phyloP scores from a whole-genome alignment of 2,888 invertebrate genomes.

The Conchocele bisecta region DNA sequence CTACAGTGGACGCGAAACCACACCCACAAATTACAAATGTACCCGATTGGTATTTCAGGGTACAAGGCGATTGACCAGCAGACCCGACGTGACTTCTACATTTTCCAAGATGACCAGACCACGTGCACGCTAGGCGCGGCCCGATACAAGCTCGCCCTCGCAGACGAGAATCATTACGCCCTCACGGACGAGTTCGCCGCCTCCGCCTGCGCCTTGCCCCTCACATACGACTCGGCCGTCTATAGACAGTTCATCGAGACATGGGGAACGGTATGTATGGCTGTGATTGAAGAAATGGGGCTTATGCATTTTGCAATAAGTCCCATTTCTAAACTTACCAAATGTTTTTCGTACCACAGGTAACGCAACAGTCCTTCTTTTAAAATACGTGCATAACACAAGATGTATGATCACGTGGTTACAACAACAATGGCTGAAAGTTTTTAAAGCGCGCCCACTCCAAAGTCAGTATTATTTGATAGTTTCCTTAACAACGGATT shows the following conservation, averaged over 20 bases:
- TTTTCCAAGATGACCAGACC: constrained; percentile 57
- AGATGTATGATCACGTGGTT: too few relatives aligned
- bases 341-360: too few relatives aligned
- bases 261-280: constrained; percentile 66
- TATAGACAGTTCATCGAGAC: constrained; percentile 61
- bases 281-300: too few relatives aligned
- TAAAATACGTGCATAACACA: too few relatives aligned
- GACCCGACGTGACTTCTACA: constrained; percentile 51
- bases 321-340: too few relatives aligned
- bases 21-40: not conserved
- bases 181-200: constrained; percentile 61
- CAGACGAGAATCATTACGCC: constrained; percentile 52
- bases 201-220: constrained; percentile 57
- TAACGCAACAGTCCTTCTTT: too few relatives aligned
- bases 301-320: too few relatives aligned
- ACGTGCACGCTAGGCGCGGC: constrained; percentile 53
- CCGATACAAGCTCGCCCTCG: constrained; percentile 53
- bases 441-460: too few relatives aligned
- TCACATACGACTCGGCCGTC: constrained; percentile 40
- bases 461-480: too few relatives aligned
- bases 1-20: too few relatives aligned
- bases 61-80: constrained; percentile 54
- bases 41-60: constrained; percentile 31
- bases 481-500: too few relatives aligned
- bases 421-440: too few relatives aligned